Base-by-base conservation (phyloP, 2,888 invertebrate genomes). In the Carterocephalus palaemon region DNA sequence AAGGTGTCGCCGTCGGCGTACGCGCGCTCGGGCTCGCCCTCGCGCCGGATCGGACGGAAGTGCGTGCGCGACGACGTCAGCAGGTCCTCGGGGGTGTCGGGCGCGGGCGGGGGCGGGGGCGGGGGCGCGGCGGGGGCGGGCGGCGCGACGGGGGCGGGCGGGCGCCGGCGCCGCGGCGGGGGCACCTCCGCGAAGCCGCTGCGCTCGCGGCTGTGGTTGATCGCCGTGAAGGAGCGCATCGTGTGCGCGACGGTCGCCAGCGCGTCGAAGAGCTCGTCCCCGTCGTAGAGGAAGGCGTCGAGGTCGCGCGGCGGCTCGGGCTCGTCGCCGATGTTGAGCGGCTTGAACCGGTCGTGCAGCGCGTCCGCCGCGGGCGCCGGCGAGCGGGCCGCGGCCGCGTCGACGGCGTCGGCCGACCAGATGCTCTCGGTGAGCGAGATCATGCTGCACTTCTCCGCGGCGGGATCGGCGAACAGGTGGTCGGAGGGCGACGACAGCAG, bases 11-110 rank as follows among this genome's bases (percentile, higher is more conserved):
- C 94, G 75, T 94, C 93, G 17, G 88, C 90, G 70, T 89, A 89
- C 38, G 12, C 75, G 75, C 65, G 71, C 49, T 70, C 75, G 36
- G 74, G 70, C 24, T 73, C 74, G 33, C 68, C 57, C 53, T 88
- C 88, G 59, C 89, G 89, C 59, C 90, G 89, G 58, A 95, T 95
- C 8, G 95, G 95, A 55, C 92, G 90, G 83, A 96, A 95, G 80
- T 96, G 95, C 47, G 95, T 95, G 53, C 91, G 90, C 52, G 91
- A 88, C 4, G 95, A 93, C 9, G 92, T 92, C 50, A 94, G 86
- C 56, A 94, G 78, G 75, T 95, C 93, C 66, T 94, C 90, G 16
- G 90, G 90, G 90, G 62, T 90, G 89, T 19, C 75, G 51, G 46
- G 62, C 22, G 51, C 40, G n/a, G n/a, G 38, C 36, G 42, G 40